Percentiles rank a stretch among this genome's conserved stretches.
phyloP scores from a whole-genome alignment of 2,888 invertebrate genomes.

The Ischnus inquisitorius region DNA sequence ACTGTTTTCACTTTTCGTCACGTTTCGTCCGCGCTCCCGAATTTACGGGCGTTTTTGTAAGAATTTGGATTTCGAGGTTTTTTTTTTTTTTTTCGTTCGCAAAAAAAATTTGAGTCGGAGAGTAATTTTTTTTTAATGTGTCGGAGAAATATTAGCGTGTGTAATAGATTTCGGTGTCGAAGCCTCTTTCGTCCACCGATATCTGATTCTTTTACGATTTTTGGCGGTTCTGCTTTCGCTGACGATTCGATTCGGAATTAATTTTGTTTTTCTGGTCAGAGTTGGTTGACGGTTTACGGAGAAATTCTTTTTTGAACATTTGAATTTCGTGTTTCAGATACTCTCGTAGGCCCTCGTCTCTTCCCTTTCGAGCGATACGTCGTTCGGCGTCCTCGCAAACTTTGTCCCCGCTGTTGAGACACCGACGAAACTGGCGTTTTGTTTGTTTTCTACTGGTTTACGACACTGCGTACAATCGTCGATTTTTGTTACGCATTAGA shows the following conservation, averaged over 20 bases:
- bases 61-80: neutral
- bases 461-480: too few species aligned
- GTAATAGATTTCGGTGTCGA: too few species aligned
- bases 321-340: conserved; percentile 11
- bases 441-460: too few species aligned
- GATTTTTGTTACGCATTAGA: too few species aligned
- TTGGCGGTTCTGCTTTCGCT: neutral
- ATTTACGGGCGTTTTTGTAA: too few species aligned
- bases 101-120: neutral
- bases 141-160: too few species aligned
- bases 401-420: neutral
- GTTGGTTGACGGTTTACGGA: too few species aligned
- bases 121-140: neutral
- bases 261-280: too few species aligned
- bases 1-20: conserved; percentile 33
- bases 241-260: too few species aligned
- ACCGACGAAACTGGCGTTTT: neutral
- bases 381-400: conserved; percentile 2
- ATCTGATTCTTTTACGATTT: neutral
- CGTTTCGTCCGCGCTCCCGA: neutral
- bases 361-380: conserved; percentile 9
- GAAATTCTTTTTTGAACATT: neutral
- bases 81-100: neutral
- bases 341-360: conserved; percentile 20
- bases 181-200: too few species aligned